Base-by-base conservation (phyloP, 2,113 vertebrate genomes). In the Cebus imitator region DNA sequence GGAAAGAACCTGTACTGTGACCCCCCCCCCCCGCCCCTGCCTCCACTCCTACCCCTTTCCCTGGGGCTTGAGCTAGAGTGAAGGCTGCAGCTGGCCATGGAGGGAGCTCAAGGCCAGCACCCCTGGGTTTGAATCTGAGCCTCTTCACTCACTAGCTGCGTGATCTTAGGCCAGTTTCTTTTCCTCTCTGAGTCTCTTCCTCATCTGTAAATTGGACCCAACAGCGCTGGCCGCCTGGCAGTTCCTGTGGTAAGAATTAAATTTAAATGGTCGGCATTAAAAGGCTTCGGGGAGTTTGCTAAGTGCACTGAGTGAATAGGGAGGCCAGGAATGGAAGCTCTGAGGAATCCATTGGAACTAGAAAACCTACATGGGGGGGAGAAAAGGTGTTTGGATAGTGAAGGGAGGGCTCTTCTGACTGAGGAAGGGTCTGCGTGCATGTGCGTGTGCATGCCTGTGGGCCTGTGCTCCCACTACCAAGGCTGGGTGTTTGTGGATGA, bases 271-370 rank as follows among this genome's bases (percentile, higher is more conserved):
- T 20, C 11, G 20, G n/a, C 12, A 16, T 72, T 68, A 81, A 55
- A 80, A 17, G 8, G n/a, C 9, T 91, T 87, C 35, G 4, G 70
- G 48, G n/a, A 52, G 6, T 76, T 91, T 57, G 73, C 55, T 82
- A 66, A 61, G 27, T 83, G 86, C n/a, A 52, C 30, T 43, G 6
- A 68, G 35, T 73, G 52, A 40, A 78, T 20, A 18, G 32, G 43
- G 21, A 88, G 48, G 21, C 55, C 37, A 35, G 64, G 55, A 95
- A 78, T 66, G 3, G 11, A 32, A 91, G 20, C 10, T 79, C 61
- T 37, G 43, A 68, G 70, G 86, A 87, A 94, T 82, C 32, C 27
- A 21, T 92, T 83, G 92, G 75, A 97, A 81, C 5, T 57, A 73
- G 25, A 83, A 45, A 90, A 78, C 30, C 72, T 75, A 48, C 37